These are phyloP conservation scores for Raphicerus campestris DNA, from an alignment of 2,113 vertebrate species.

Conservation along the genomic window DNA sequence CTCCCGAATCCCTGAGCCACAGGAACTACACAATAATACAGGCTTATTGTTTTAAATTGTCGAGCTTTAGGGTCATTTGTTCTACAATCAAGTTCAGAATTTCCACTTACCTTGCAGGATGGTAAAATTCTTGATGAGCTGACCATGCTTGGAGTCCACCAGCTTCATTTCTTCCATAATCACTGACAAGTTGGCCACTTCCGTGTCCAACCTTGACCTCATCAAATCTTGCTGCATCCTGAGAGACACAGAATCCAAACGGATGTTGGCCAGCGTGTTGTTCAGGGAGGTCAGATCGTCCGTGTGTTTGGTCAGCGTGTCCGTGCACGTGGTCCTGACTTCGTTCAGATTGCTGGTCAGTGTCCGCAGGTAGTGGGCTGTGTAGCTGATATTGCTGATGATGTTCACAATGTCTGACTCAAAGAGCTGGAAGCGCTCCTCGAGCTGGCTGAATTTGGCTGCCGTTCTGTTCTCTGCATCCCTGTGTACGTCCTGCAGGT, in stretches of 20 bases:
- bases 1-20: background rate
- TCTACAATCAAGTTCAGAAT: background rate
- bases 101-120: conserved; percentile 90
- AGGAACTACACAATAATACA: background rate
- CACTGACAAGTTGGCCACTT: conserved; percentile 92
- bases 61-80: background rate
- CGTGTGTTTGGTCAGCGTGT: conserved; percentile 90
- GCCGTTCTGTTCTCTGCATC: conserved; percentile 89
- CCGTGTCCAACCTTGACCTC: conserved; percentile 89
- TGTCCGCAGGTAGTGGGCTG: conserved; percentile 91
- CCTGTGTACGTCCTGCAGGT: conserved; percentile 90
- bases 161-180: conserved; percentile 99
- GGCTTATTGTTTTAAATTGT: background rate
- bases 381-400: conserved; percentile 94
- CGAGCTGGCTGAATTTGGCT: conserved; percentile 86
- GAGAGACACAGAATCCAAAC: conserved; percentile 84
- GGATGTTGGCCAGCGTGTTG: conserved; percentile 85
- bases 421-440: conserved; percentile 87
- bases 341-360: conserved; percentile 91
- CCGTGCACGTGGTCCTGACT: conserved; percentile 89
- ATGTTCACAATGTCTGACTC: conserved; percentile 91
- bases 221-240: conserved; percentile 91
- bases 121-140: conserved; percentile 97
- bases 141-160: conserved; percentile 95
- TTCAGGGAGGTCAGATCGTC: conserved; percentile 91